Base-by-base conservation (phyloP, 2,797 vertebrate species). In the Sebastes taczanowskii region DNA sequence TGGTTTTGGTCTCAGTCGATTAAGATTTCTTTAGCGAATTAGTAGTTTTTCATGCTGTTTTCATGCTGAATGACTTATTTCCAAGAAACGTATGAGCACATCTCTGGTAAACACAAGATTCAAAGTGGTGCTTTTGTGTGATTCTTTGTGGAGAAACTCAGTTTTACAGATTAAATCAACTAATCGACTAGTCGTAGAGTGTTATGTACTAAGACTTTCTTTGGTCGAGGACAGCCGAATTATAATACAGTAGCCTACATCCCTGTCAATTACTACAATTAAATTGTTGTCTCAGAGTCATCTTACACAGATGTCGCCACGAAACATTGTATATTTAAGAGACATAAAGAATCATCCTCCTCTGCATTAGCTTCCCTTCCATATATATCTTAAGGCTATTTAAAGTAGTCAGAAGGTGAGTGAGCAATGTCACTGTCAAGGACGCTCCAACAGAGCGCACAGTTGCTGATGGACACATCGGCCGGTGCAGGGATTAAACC, bases 391-490 rank as follows among this genome's bases (percentile, higher is more conserved):
- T 73, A 14, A 56, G 35, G 60, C 11, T 30, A 75, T 83, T 73
- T 64, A 66, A 77, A 53, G 68, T 16, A n/a, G 74, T 77, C 61
- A 20, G 72, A 7, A 59, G 22, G 76, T 70, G 64, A 86, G 72
- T 22, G 73, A 89, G 75, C 74, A 88, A 86, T 84, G 86, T 87
- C 82, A 66, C 20, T 3, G 70, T 80, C 84, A 92, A 88, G 89
- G 89, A 62, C 86, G 22, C 59, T 65, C 75, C 71, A 29, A 30
- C 70, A 14, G 81, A 63, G 80, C 18, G 16, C 55, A 5, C 2
- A 59, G 65, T 7, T 34, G 70, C 76, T 84, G 79, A 77, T 71
- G 73, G 86, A 83, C 82, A 74, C 38, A 9, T 65, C 1, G 82
- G 78, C 85, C 72, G 67, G 55, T 56, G 20, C 20, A 5, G 67